Evolutionary conservation across 2,113 vertebrate species (phyloP), one percentile per base, ranked within the genome.

Genomic region (Herpetotheres cachinnans): DNA sequence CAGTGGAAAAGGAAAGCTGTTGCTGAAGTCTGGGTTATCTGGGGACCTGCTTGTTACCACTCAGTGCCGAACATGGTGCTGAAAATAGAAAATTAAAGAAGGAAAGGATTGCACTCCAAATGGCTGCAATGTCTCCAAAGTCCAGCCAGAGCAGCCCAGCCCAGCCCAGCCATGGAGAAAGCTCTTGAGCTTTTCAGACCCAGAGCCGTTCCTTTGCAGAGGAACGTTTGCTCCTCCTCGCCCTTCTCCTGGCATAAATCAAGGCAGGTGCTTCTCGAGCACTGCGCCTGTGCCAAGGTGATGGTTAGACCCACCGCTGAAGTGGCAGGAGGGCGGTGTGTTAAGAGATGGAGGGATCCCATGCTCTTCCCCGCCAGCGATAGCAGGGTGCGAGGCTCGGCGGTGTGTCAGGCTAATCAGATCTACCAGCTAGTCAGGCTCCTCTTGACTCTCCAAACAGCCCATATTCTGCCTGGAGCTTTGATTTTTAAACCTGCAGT

Each of bases 361-460:
- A 67, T 3, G 0, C n/a, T 59, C 42, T 73, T 34, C 61, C 66
- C 78, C 1, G 1, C 22, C 0, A 2, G 49, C 8, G 1, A 50
- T 25, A 25, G 67, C 22, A 58, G 46, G 82, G 62, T n/a, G 61
- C 49, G 42, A 91, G 47, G 52, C 78, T 87, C 27, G 1, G 67
- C 6, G 2, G 36, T 3, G 0, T 24, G 82, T 54, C 34, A 26
- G 44, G 49, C 62, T 92, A 56, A 93, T 97, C 92, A 93, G 79
- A 80, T 34, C 80, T 71, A 82, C 61, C 69, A 40, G 65, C 84
- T 19, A 49, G 36, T n/a, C 16, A 4, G n/a, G 50, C 58, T 93
- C 73, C 82, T 70, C 78, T 50, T 4, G 12, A 22, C 72, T 79
- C 62, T 79, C 61, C 0, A 2, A 93, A 40, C 72, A 83, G 82